Base-by-base conservation (phyloP, 1,140 invertebrate genomes). In the Sogatella furcifera region DNA sequence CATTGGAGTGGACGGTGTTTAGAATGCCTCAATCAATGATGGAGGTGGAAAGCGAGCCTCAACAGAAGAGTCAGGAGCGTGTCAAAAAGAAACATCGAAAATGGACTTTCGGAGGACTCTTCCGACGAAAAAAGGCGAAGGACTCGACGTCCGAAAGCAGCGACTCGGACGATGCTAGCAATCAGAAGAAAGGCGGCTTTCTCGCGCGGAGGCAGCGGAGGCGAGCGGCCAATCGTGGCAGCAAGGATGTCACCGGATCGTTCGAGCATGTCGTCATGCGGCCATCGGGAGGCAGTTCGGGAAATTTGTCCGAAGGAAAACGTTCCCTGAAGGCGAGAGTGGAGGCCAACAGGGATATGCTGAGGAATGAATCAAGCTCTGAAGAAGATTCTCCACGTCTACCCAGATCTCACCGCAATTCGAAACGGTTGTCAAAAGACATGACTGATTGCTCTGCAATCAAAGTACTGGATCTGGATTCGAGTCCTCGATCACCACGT, bases 401-500 rank as follows among this genome's bases (percentile, higher is more conserved):
- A 54, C 52, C 88, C 0, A 77, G 88, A 64, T 90, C 86, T 52
- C 88, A 90, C 70, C 77, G 88, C 31, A 88, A 89, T 66, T 81
- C 87, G 52, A 86, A 86, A 68, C 75, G 88, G 34, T 73, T 88
- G 53, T 87, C 84, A 4, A 77, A 81, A 41, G 86, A 88, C 60
- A 19, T 49, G 15, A 19, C 46, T 10, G 84, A 85, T 41, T 38
- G 34, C 11, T 80, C 69, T n/a, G 63, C 61, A 14, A 62, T 66
- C 8, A 57, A 42, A 28, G 46, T 41, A 15, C 41, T 54, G 19
- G 43, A 60, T 59, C 21, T 17, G 11, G 43, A 52, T 22, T 34
- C 43, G 3, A 34, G 22, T 55, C 46, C 44, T 13, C 53, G 54
- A 38, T 42, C 58, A 42, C 55, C 52, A 11, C 53, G 62, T 43